Base-by-base conservation (phyloP, 2,113 vertebrate genomes). In the Cochlearius cochlearius region DNA sequence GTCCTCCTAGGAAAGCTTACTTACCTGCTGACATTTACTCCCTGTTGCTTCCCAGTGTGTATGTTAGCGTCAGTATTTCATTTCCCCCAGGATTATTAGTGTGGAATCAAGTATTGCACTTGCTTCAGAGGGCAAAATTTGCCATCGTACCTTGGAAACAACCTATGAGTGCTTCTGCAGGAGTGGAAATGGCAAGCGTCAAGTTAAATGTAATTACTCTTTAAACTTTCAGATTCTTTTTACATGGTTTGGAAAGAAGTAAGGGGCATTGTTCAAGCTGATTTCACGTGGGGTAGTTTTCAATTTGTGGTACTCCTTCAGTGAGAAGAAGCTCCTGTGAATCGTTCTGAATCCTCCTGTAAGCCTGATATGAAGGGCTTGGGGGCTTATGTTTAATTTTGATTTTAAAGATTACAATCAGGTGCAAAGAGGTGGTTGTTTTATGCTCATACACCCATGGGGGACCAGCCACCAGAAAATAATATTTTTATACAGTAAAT, bases 271-370 rank as follows among this genome's bases (percentile, higher is more conserved):
- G 4, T 73, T 83, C 5, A 32, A 27, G n/a, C 5, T 90, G 19
- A 53, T 50, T 43, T 83, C 15, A 9, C 0, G 0, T 64, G 45
- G 52, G 34, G 12, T 47, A 21, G 41, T 62, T 62, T 75, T 53
- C 27, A 55, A 30, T 39, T 62, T 76, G 55, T 30, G 34, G 32
- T 59, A 14, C 29, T 39, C 9, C 17, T 55, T 55, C 21, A 13
- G 29, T 69, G 39, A 55, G 71, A 68, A 75, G 49, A 5, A 77
- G 22, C 27, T 91, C 30, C 30, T 49, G 21, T 39, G 72, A 55
- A 32, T 50, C 6, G 0, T 47, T 83, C 27, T 45, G 63, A 39
- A 60, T 89, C 39, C 29, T 80, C 6, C 30, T 79, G 53, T 8
- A 56, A 56, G 38, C 1, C 0, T 34, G 19, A 26, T 47, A 15